Conservation (phyloP, 2,888 invertebrate genomes). For the Hydrotaea diabolus region DNA sequence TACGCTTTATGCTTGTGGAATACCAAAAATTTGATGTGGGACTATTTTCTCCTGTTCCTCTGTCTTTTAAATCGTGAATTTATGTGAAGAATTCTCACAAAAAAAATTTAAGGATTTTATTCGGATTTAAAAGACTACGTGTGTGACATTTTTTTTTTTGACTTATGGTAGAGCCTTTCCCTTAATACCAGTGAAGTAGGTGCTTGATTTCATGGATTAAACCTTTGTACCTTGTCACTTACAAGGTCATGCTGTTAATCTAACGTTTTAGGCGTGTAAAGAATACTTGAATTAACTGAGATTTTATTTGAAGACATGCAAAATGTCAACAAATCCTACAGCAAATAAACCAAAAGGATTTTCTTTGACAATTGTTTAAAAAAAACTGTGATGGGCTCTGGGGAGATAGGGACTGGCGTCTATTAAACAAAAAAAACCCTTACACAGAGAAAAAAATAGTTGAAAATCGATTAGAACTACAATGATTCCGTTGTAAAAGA, state of each 20-base stretch:
- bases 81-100: neutral
- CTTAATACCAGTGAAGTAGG: neutral
- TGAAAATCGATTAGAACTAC: too few relatives aligned
- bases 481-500: too few relatives aligned
- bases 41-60: neutral
- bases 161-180: neutral
- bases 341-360: too few relatives aligned
- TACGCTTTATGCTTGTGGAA: neutral
- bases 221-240: neutral
- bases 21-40: neutral
- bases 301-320: too few relatives aligned
- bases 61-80: neutral
- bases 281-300: too few relatives aligned
- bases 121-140: neutral
- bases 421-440: too few relatives aligned
- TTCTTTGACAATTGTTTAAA: neutral
- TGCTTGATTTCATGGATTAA: neutral
- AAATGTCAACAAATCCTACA: too few relatives aligned
- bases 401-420: too few relatives aligned
- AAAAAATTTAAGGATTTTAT: neutral
- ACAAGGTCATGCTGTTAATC: neutral
- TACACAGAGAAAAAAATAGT: too few relatives aligned
- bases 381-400: too few relatives aligned
- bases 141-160: neutral
- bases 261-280: too few relatives aligned